Base-by-base conservation (phyloP, 2,888 invertebrate species). In the Volucella inanis region DNA sequence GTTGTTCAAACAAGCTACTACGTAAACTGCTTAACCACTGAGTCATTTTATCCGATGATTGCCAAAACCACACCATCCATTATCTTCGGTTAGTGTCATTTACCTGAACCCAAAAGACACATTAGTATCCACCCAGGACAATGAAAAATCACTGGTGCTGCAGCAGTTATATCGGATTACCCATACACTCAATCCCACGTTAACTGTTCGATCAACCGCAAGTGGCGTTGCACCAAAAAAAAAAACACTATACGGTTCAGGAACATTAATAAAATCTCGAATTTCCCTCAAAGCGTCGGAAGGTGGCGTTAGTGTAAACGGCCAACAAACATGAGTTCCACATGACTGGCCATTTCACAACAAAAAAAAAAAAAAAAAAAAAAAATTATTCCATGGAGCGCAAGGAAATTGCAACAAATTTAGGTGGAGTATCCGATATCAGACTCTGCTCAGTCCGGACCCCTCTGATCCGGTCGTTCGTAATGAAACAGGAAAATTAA, bases 361-460 rank as follows among this genome's bases (percentile, higher is more conserved):
- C 31, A 82, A 65, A 71, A 64, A 55, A 12, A 78, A 55, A 14
- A 41, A 57, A 43, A 15, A 22, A 22, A 22, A 4, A 18, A 3
- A 22, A 31, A 31, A 31, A 6, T 31, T 0, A 31, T 31, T 39
- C n/a, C 9, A 3, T 38, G 11, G 3, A 15, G 43, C 3, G 41
- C 52, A 68, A 74, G 79, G 78, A 72, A 79, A 52, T 31, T 83
- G 64, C 70, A 65, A 65, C 61, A 55, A 52, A 61, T 59, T 79
- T 68, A 79, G 84, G 84, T 75, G 80, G 71, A 75, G 75, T 84
- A 80, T 84, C 84, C 75, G 75, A 75, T 84, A 75, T 65, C 75
- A 62, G 47, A 31, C 50, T 15, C 11, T 22, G 22, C 3, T 31
- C 31, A 31, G 6, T 31, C 31, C 0, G 6, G n/a, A 12, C 76